Evolutionary conservation across 2,113 vertebrate species (phyloP), one percentile per base, ranked within the genome.

Genomic region (Microtus montanus): DNA sequence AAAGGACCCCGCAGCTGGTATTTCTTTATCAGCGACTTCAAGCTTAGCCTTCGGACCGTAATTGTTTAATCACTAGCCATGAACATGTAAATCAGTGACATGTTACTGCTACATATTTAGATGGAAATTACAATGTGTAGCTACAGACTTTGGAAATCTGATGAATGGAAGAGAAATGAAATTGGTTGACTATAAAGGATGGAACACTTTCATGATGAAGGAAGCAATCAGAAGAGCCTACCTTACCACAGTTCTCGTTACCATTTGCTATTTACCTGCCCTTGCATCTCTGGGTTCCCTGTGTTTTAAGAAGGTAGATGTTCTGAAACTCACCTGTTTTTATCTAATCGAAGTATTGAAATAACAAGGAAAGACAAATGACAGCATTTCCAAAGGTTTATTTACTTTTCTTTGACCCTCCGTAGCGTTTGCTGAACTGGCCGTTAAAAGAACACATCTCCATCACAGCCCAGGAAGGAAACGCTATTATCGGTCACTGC

Each of bases 101-200:
- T 91, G 85, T 95, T 87, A 64, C 7, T 26, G 33, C 24, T 80
- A 4, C 49, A 47, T 83, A 64, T 41, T 90, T 71, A 91, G 89
- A 14, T 73, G 30, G 52, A 94, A 54, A 86, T 87, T 80, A 87
- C 61, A 92, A 90, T 68, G 38, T 7, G 26, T 58, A 82, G 52
- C 10, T 87, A 84, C 20, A 54, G 58, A 77, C 74, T 58, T 95
- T 95, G 47, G 38, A 88, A 86, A 94, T 44, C 89, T 90, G 73
- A 89, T 87, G 38, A 33, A 92, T 71, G 44, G 89, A 97, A 89
- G 41, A 91, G 52, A 91, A 91, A 95, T 30, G 4, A 49, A 90
- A 75, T 96, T 96, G 92, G 90, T 87, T 84, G 84, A 92, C 96
- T 74, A 96, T 86, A 84, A 41, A 90, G 85, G 91, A 97, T 95